Conservation (phyloP, 2,113 vertebrate genomes). For the Geococcyx californianus region DNA sequence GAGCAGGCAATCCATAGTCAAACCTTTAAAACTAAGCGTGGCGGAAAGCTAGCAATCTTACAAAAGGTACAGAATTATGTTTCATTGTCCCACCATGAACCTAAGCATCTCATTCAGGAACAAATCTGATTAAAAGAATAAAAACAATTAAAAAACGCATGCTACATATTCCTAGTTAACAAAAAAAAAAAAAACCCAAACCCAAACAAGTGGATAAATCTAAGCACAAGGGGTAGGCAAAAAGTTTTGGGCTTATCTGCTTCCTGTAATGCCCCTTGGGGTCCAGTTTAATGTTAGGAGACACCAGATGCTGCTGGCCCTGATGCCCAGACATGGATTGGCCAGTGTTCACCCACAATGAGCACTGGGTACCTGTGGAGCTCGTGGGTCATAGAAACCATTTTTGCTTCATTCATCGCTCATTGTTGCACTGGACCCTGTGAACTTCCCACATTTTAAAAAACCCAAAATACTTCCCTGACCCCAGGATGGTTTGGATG, state of each 20-base stretch:
- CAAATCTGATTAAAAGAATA: constrained; percentile 61
- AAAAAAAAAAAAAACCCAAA: neutral
- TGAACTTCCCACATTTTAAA: neutral
- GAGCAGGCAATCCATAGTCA: constrained; percentile 76
- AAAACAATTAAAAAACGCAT: constrained; percentile 42
- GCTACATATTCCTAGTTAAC: constrained; percentile 47
- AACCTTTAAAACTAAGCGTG: constrained; percentile 65
- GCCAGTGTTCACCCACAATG: neutral
- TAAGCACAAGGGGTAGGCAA: constrained; percentile 21
- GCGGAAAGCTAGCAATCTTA: constrained; percentile 67
- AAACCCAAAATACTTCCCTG: neutral
- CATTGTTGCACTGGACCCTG: constrained; percentile 56
- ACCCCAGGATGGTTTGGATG: neutral
- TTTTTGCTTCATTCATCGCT: constrained; percentile 19
- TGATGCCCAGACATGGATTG: neutral
- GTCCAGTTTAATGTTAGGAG: constrained; percentile 29
- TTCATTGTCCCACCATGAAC: constrained; percentile 61
- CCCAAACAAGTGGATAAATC: neutral
- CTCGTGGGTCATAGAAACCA: constrained; percentile 32
- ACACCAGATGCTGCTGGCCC: neutral
- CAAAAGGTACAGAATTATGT: constrained; percentile 57
- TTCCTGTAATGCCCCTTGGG: constrained; percentile 16
- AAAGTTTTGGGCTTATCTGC: constrained; percentile 16
- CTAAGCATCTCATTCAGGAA: constrained; percentile 62
- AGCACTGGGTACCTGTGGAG: neutral